Conservation (phyloP, 2,797 vertebrate species). For the Tokudaia muenninki region DNA sequence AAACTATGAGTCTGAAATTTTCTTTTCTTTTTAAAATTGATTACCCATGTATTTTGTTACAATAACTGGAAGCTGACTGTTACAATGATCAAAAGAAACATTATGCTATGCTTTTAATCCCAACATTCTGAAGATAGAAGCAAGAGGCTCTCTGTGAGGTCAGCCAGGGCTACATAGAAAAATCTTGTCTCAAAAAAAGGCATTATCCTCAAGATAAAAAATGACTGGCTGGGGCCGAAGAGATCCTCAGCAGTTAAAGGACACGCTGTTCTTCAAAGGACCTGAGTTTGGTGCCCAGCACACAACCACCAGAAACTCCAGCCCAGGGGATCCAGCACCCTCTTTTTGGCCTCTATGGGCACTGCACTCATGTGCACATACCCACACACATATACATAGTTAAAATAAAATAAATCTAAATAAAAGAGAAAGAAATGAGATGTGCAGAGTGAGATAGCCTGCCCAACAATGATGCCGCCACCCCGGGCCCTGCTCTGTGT, state of each 20-base stretch:
- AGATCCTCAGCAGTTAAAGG: neutral
- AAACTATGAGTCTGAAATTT: neutral
- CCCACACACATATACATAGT: neutral
- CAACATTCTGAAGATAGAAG: neutral
- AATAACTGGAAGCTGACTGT: neutral
- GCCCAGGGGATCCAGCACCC: neutral
- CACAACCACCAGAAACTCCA: neutral
- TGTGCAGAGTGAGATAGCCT: neutral
- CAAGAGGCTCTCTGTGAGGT: neutral
- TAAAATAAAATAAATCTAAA: neutral
- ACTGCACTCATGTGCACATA: neutral
- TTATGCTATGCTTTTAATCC: neutral
- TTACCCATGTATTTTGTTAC: neutral
- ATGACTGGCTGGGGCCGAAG: neutral
- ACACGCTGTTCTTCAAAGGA: neutral
- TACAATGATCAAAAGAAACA: neutral
- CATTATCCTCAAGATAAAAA: neutral
- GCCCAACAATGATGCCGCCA: neutral
- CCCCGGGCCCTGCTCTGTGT: neutral
- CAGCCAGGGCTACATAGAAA: neutral
- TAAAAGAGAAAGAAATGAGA: neutral
- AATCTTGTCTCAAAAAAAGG: neutral
- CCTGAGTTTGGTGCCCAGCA: neutral
- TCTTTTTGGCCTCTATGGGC: neutral
- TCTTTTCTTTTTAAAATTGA: neutral